Evolutionary conservation across 2,888 invertebrate species (phyloP), one percentile per base, ranked within the genome.

Genomic region (Dicyrtomina minuta): DNA sequence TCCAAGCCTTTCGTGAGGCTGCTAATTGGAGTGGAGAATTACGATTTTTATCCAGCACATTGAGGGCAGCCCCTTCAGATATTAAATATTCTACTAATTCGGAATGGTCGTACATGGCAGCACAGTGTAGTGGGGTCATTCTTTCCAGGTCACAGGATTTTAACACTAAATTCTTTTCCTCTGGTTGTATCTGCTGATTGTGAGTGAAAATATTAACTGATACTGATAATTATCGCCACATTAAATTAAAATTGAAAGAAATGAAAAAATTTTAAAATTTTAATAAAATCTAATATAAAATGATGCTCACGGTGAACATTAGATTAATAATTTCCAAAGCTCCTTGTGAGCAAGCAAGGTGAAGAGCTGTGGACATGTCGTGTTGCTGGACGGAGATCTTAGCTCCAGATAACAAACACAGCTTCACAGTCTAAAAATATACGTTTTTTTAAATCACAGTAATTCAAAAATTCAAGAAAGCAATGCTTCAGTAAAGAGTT

Each of bases 61-160:
- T 89, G 27, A 92, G n/a, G 15, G 26, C 2, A 41, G 74, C 76
- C 10, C 85, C 86, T 81, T 85, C 81, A 33, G 80, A 79, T 15
- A 88, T 80, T 1, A 88, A 81, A 78, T 83, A 88, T 70, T 85
- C 83, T 0, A 87, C 87, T 24, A 93, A 90, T 69, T 90, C 89
- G 0, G 89, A 88, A 80, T 93, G 92, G 80, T 94, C 91, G 75
- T 93, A 93, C 90, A 94, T 91, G 2, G 93, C 91, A 0, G 94
- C 93, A 79, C 92, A 91, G n/a, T n/a, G n/a, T n/a, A n/a, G n/a
- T n/a, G n/a, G n/a, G n/a, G n/a, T n/a, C n/a, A n/a, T n/a, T n/a
- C n/a, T 89, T 80, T 92, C 90, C 0, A 90, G 88, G 79, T 94
- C 94, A 61, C 88, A 88, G 0, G 89, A 89, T 15, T 84, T 84